These are phyloP conservation scores for Acleris emargana DNA, from an alignment of 2,888 invertebrate species.

Conservation along the genomic window DNA sequence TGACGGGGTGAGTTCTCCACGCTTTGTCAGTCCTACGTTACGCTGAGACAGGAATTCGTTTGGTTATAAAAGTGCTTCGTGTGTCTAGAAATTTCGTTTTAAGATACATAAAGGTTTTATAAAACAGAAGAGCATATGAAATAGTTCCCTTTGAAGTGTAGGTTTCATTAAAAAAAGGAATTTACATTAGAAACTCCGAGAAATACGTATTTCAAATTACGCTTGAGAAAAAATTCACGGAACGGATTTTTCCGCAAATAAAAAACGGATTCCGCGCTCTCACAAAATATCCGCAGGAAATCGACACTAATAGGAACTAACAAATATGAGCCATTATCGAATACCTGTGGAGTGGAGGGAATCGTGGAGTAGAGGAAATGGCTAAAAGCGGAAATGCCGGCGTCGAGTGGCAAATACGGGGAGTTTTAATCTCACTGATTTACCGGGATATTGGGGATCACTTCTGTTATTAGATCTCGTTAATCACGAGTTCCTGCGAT, in stretches of 20 bases:
- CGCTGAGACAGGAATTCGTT: conserved; percentile 28
- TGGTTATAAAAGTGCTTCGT: conserved; percentile 32
- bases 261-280: background rate
- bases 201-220: too few relatives aligned
- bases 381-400: conserved; percentile 15
- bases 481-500: background rate
- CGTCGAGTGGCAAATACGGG: conserved; percentile 26
- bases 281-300: conserved; percentile 3
- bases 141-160: background rate
- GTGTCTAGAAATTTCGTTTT: conserved; percentile 10
- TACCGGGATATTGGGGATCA: conserved; percentile 5
- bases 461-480: conserved; percentile 6
- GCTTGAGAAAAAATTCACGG: too few relatives aligned
- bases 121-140: background rate
- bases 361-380: background rate
- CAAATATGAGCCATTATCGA: background rate
- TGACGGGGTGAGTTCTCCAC: conserved; percentile 2
- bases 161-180: background rate
- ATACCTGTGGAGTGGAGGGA: conserved; percentile 10
- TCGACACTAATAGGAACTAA: background rate
- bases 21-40: conserved; percentile 9
- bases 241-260: background rate
- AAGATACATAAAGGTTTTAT: background rate
- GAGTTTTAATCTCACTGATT: conserved; percentile 20
- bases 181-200: background rate